Conservation (phyloP, 2,113 vertebrate species). For the Cavia aperea region DNA sequence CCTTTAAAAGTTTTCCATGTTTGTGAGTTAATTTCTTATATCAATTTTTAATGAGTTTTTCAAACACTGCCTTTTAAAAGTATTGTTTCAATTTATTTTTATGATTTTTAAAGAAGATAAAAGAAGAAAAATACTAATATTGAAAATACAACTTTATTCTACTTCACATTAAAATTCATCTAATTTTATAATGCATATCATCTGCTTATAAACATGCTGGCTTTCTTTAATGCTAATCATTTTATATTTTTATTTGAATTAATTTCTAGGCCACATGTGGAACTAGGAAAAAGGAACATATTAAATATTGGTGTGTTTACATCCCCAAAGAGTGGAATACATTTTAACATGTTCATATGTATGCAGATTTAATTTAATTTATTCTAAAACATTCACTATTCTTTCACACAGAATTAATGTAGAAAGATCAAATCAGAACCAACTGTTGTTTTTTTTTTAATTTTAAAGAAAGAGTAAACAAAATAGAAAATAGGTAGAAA, state of each 20-base stretch:
- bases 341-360: not conserved
- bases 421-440: not conserved
- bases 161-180: not conserved
- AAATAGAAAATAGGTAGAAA: too few species aligned
- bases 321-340: not conserved
- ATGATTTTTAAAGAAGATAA: not conserved
- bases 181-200: not conserved
- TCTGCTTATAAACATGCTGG: not conserved
- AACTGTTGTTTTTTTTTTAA: not conserved
- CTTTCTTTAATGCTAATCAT: not conserved
- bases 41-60: not conserved
- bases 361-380: not conserved
- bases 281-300: not conserved
- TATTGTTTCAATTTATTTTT: not conserved
- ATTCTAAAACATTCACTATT: not conserved
- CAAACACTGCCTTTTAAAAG: not conserved
- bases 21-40: not conserved
- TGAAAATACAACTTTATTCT: not conserved
- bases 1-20: not conserved
- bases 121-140: not conserved
- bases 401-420: not conserved
- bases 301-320: not conserved
- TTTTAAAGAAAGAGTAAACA: too few species aligned
- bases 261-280: not conserved
- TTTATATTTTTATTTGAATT: not conserved